Base-by-base conservation (phyloP, 1,140 invertebrate genomes). In the Ctenoplectra terminalis region DNA sequence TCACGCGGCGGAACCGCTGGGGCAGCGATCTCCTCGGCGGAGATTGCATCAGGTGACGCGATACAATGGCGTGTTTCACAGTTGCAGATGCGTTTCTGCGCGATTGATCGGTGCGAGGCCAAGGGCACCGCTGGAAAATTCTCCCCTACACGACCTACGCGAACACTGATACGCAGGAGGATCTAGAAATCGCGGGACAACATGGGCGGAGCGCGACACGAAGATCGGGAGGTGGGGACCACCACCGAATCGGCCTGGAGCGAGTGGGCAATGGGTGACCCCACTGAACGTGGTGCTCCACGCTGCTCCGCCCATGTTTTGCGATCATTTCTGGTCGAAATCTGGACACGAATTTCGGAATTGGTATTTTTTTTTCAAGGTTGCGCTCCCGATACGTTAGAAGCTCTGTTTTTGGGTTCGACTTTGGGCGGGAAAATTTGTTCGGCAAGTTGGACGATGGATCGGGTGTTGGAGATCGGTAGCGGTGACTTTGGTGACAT, bases 181-280 rank as follows among this genome's bases (percentile, higher is more conserved):
- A 34, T 56, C 20, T 46, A n/a, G 75, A 70, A 69, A 77, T 77
- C 54, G 29, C 23, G 15, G 52, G 23, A 69, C 34, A 69, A 13
- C 29, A 69, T 67, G 63, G 63, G 63, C 74, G 63, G 75, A 67
- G 61, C 48, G 26, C 11, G 15, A 7, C 1, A 13, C 5, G 40
- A 23, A 15, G n/a, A 3, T 9, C 7, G 0, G 20, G 56, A 15
- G 2, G 72, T 37, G 72, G 72, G 72, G 58, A 61, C 56, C 58
- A n/a, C 9, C 31, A 50, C 7, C 56, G 40, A 74, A 74, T 61
- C 72, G 40, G 58, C 37, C 43, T 23, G 23, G 15, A 26, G 17
- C 31, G 48, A n/a, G n/a, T n/a, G n/a, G n/a, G n/a, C n/a, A n/a
- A 74, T 40, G 29, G 29, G 11, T 26, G 29, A 29, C 43, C 40